Percentiles rank a stretch among this genome's conserved stretches.
Evolutionary conservation across 2,113 vertebrate genomes (phyloP).

Genomic region (Cariama cristata): DNA sequence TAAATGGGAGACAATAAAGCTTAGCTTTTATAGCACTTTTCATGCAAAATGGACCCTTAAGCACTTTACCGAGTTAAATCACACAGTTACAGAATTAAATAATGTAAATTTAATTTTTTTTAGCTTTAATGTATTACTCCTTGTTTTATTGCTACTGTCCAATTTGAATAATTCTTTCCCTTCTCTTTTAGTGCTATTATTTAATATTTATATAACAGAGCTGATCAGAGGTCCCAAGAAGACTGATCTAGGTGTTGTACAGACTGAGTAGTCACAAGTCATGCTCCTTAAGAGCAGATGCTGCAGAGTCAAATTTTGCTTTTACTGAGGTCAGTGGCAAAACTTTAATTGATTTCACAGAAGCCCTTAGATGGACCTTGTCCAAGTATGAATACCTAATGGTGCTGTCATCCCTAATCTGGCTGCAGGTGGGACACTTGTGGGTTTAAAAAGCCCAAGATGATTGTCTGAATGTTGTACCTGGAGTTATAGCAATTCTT

Average conservation of each 20-base stretch:
- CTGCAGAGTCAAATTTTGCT: neutral
- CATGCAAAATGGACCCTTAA: slow-evolving; percentile 33
- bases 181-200: slow-evolving; percentile 23
- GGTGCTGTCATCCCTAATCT: neutral
- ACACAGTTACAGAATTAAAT: slow-evolving; percentile 51
- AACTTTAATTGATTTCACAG: neutral
- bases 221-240: neutral
- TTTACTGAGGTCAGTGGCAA: neutral
- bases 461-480: neutral
- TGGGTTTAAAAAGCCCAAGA: neutral
- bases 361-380: neutral
- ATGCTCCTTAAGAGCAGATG: neutral
- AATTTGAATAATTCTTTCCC: slow-evolving; percentile 30
- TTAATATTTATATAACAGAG: slow-evolving; percentile 42
- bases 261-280: neutral
- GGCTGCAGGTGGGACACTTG: neutral
- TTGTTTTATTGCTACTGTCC: slow-evolving; percentile 50
- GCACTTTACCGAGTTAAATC: slow-evolving; percentile 43
- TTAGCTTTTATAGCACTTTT: slow-evolving; percentile 30
- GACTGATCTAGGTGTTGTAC: neutral
- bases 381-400: neutral
- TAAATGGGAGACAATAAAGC: slow-evolving; percentile 57
- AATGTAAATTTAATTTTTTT: slow-evolving; percentile 52
- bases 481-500: neutral
- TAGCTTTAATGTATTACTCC: slow-evolving; percentile 19